Percentiles rank a stretch among this genome's conserved stretches.
These are phyloP conservation scores for Ophion ellenae DNA, from an alignment of 2,888 invertebrate genomes.

Conservation along the genomic window DNA sequence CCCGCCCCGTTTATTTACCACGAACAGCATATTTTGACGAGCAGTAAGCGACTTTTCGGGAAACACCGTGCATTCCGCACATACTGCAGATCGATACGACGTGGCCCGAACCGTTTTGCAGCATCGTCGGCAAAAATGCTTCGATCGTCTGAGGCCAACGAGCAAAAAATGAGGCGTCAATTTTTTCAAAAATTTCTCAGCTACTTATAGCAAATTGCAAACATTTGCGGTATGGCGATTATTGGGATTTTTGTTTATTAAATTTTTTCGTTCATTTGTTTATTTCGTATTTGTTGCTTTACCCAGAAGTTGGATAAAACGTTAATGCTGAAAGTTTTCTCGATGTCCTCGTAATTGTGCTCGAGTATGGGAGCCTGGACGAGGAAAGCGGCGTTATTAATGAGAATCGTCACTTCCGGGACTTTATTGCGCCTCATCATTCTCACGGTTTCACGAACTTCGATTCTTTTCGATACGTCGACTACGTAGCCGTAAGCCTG, in stretches of 20 bases:
- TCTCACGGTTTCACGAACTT: slow-evolving; percentile 73
- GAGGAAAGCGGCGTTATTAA: slow-evolving; percentile 84
- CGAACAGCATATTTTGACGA: slow-evolving; percentile 84
- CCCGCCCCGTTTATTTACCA: slow-evolving; percentile 72
- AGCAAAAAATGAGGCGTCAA: neutral
- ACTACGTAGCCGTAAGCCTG: slow-evolving; percentile 78
- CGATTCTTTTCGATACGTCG: slow-evolving; percentile 76
- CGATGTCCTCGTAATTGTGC: slow-evolving; percentile 80
- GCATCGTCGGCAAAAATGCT: slow-evolving; percentile 83
- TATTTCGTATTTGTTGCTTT: slow-evolving; percentile 38
- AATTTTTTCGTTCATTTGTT: neutral
- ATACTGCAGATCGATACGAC: slow-evolving; percentile 83
- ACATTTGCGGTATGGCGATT: neutral
- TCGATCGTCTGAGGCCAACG: slow-evolving; percentile 78
- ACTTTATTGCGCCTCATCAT: slow-evolving; percentile 76
- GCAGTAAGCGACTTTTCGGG: slow-evolving; percentile 83
- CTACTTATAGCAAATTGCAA: neutral
- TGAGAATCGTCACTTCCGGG: slow-evolving; percentile 83
- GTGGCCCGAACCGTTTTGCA: slow-evolving; percentile 81
- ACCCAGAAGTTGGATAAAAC: slow-evolving; percentile 84
- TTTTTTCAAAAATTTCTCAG: neutral
- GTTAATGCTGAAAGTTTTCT: slow-evolving; percentile 82
- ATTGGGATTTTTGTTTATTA: neutral
- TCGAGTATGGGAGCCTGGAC: slow-evolving; percentile 81
- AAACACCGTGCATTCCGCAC: slow-evolving; percentile 82